These are phyloP conservation scores for Hemithea aestivaria DNA, from an alignment of 2,888 invertebrate genomes.

Conservation along the genomic window DNA sequence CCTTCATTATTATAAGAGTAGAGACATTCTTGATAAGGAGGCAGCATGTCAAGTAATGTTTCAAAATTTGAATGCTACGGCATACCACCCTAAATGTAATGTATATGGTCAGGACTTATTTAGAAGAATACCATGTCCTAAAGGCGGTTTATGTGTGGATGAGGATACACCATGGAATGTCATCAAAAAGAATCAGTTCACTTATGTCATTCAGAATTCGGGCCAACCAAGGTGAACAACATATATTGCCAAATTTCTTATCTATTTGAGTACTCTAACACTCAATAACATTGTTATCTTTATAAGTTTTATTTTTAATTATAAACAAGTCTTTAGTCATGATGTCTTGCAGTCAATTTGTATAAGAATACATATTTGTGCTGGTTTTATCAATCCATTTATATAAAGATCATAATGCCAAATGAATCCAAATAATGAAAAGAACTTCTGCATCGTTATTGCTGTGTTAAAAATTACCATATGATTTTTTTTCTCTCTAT, in stretches of 20 bases:
- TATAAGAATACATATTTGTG: no score
- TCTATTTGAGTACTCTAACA: no score
- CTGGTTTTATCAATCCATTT: no score
- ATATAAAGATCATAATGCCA: no score
- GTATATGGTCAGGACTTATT: constrained; percentile 87
- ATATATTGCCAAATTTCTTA: constrained; percentile 3
- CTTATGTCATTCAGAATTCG: constrained; percentile 93
- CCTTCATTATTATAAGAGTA: constrained; percentile 92
- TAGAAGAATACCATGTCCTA: constrained; percentile 90
- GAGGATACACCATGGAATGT: constrained; percentile 93
- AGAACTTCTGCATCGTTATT: no score
- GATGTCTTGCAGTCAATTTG: no score
- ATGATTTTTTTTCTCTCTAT: no score
- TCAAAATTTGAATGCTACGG: constrained; percentile 86
- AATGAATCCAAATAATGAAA: no score
- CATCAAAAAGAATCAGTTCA: constrained; percentile 93
- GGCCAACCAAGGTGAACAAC: constrained; percentile 88
- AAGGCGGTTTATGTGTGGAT: constrained; percentile 87
- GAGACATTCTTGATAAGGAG: constrained; percentile 80
- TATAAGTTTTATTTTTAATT: no score
- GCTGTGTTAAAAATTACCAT: no score
- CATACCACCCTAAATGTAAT: constrained; percentile 92
- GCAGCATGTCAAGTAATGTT: constrained; percentile 93
- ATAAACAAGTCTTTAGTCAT: no score
- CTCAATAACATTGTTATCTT: no score